These are phyloP conservation scores for Catharus bicknelli DNA, from an alignment of 2,113 vertebrate species.

Conservation along the genomic window DNA sequence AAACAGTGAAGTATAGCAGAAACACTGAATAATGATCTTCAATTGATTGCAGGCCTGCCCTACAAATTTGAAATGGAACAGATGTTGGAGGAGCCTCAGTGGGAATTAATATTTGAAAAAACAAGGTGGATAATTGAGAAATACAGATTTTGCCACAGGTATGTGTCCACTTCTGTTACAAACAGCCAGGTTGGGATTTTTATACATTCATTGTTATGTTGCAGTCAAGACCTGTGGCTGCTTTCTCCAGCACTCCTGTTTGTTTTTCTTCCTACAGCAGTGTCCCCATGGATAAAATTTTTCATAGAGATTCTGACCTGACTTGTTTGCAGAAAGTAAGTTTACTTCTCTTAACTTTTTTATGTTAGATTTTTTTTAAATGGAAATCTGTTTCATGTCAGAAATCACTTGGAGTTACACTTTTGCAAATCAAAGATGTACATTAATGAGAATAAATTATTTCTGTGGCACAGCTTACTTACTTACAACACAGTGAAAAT, in stretches of 20 bases:
- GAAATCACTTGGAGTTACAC: background rate
- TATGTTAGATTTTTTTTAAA: background rate
- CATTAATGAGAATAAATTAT: background rate
- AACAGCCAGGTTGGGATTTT: background rate
- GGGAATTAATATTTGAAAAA: constrained; percentile 89
- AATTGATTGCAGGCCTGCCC: constrained; percentile 82
- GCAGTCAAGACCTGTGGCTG: background rate
- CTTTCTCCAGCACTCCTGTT: constrained; percentile 1
- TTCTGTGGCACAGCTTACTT: background rate
- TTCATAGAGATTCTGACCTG: constrained; percentile 88
- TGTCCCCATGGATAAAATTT: constrained; percentile 90
- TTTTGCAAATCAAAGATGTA: background rate
- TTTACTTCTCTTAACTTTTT: background rate
- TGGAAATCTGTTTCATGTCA: background rate
- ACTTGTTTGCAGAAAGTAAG: constrained; percentile 95
- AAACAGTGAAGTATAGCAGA: background rate
- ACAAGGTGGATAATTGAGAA: constrained; percentile 94
- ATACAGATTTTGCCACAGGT: constrained; percentile 87
- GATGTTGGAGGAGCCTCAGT: constrained; percentile 85
- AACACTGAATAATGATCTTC: background rate
- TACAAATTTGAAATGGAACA: constrained; percentile 91
- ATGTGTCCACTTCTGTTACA: background rate
- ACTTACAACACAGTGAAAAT: background rate
- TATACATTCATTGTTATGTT: background rate
- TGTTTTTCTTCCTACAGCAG: constrained; percentile 76